A percentile compares a stretch with the other conserved stretches of the same genome.
phyloP scores from a whole-genome alignment of 35 echinoderm and acorn worm genomes.

The Apostichopus californicus region DNA sequence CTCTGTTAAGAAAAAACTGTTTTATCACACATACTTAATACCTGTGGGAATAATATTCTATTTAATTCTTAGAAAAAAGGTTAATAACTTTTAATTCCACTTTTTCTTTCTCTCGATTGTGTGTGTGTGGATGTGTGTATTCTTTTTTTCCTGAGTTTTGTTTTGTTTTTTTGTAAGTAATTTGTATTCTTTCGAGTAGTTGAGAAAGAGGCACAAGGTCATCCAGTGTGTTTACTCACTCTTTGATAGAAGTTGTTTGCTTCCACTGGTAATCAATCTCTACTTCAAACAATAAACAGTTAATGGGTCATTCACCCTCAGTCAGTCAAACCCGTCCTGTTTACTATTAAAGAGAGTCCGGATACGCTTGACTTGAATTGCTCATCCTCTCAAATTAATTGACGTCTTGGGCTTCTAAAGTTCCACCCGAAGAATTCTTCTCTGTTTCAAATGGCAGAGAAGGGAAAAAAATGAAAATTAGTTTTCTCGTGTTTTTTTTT shows the following conservation, averaged over 20 bases:
- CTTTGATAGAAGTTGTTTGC: neutral
- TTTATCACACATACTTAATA: too few relatives aligned
- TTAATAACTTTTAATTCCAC: too few relatives aligned
- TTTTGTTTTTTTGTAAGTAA: too few relatives aligned
- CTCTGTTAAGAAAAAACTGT: too few relatives aligned
- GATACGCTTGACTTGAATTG: constrained; percentile 27
- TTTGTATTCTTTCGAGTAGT: too few relatives aligned
- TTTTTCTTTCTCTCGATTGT: too few relatives aligned
- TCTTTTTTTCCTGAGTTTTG: too few relatives aligned
- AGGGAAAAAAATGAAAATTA: neutral
- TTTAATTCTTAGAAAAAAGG: too few relatives aligned
- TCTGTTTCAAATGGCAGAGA: neutral
- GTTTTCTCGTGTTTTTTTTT: neutral
- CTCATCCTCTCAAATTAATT: constrained; percentile 31
- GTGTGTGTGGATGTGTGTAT: too few relatives aligned
- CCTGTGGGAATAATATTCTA: too few relatives aligned
- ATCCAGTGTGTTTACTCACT: neutral
- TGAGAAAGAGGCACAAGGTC: neutral
- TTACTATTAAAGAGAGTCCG: constrained; percentile 5
- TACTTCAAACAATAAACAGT: constrained; percentile 1
- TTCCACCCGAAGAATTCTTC: neutral
- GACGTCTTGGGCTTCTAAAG: neutral
- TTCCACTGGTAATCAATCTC: neutral
- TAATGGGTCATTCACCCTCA: constrained; percentile 26
- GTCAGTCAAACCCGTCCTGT: constrained; percentile 5